A percentile compares a stretch with the other conserved stretches of the same genome.
Conservation (phyloP, 2,797 vertebrate genomes). For the Fratercula arctica region DNA sequence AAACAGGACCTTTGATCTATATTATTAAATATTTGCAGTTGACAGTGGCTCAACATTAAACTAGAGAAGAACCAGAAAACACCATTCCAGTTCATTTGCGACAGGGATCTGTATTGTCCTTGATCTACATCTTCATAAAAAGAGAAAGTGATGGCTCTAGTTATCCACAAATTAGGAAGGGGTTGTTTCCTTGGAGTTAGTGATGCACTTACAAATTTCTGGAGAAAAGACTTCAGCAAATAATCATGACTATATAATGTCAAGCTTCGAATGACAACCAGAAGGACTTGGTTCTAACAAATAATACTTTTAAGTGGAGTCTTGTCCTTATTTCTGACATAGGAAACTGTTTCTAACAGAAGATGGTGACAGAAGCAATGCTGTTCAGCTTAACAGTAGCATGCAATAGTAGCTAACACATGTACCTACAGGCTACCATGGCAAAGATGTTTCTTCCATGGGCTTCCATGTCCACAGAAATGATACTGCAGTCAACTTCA, state of each 20-base stretch:
- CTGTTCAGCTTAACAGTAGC: not conserved
- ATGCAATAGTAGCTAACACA: not conserved
- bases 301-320: not conserved
- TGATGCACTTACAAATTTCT: not conserved
- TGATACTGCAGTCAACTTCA: not conserved
- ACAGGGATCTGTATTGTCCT: not conserved
- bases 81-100: not conserved
- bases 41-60: not conserved
- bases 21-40: not conserved
- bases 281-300: not conserved
- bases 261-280: not conserved
- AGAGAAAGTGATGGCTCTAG: not conserved
- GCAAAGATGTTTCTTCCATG: not conserved
- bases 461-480: not conserved
- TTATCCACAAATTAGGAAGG: not conserved
- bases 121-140: not conserved
- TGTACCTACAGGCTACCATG: not conserved
- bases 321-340: not conserved
- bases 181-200: not conserved
- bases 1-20: not conserved
- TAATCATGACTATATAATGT: not conserved
- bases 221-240: not conserved
- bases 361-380: not conserved
- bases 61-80: not conserved
- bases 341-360: not conserved